phyloP scores from a whole-genome alignment of 2,113 vertebrate species.

The Aleadryas rufinucha region DNA sequence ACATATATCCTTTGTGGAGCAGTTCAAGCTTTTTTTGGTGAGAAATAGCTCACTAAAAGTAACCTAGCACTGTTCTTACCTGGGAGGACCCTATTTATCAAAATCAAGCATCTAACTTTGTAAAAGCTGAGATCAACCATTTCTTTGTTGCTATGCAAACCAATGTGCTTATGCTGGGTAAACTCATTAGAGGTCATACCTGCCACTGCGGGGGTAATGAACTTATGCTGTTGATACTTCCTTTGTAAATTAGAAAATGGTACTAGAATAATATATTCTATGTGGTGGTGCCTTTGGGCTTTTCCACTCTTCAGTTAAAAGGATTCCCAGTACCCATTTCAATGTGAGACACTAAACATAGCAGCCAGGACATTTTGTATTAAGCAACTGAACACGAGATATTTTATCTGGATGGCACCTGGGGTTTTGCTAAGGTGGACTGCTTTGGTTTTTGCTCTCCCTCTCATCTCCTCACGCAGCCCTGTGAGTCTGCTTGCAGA shows the following conservation, averaged over 20 bases:
- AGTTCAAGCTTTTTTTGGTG: not conserved
- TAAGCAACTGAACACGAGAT: not conserved
- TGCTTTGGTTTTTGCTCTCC: not conserved
- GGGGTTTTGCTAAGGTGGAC: not conserved
- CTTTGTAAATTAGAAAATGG: not conserved
- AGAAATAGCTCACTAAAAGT: not conserved
- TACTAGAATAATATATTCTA: not conserved
- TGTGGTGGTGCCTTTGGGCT: not conserved
- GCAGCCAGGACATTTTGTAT: slow-evolving; percentile 5
- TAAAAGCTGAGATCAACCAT: not conserved
- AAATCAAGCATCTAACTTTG: slow-evolving; percentile 17
- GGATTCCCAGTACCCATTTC: slow-evolving; percentile 29
- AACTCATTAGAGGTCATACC: slow-evolving; percentile 29
- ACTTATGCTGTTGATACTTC: not conserved
- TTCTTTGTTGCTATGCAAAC: not conserved
- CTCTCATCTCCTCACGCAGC: not conserved
- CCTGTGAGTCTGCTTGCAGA: not conserved
- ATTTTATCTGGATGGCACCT: not conserved
- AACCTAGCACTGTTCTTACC: not conserved
- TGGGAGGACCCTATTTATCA: not conserved
- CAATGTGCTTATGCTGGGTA: not conserved
- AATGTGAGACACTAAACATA: not conserved
- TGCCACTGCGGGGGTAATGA: slow-evolving; percentile 2
- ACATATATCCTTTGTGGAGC: not conserved
- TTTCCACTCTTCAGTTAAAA: not conserved